Evolutionary conservation across 2,797 vertebrate species (phyloP), one percentile per base, ranked within the genome.

Genomic region (Propithecus deckenii): DNA sequence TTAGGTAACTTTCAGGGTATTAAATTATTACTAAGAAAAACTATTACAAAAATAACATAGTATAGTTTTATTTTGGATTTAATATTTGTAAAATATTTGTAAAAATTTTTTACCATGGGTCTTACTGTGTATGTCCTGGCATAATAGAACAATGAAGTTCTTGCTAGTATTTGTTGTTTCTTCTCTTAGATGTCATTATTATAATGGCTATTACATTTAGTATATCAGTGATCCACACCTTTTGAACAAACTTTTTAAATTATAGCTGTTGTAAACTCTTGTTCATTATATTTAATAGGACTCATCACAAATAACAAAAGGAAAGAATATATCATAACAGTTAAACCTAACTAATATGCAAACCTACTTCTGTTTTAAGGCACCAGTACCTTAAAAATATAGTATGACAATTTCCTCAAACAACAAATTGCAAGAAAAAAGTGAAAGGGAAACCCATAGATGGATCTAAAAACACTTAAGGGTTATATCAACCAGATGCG

Each of bases 1-100:
- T 57, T n/a, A 91, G n/a, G 63, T 89, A 93, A 71, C 57, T 94
- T 91, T 87, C n/a, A 93, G 35, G 74, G 20, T 71, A 43, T 96
- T 78, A 89, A 35, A 89, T 89, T 92, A 63, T 86, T 86, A 72
- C 46, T 72, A 75, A 48, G 57, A 59, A 75, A 30, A 93, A 86
- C 86, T 89, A 32, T 83, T 94, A 67, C 63, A 76, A 91, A 86
- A 74, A 78, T 63, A 81, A 41, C 8, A 6, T 89, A 61, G 15
- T 85, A 67, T 30, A 48, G 28, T 94, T 92, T 89, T 84, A 52
- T 32, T 86, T 96, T 35, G 52, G 46, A 76, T 93, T 94, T 94
- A 86, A 55, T 81, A 79, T 87, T 86, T 94, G 63, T 86, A 46
- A 86, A 79, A 52, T 80, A 79, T 87, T 86, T 95, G 43, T 9